phyloP scores from a whole-genome alignment of 2,797 vertebrate genomes.

The Falco berigora region DNA sequence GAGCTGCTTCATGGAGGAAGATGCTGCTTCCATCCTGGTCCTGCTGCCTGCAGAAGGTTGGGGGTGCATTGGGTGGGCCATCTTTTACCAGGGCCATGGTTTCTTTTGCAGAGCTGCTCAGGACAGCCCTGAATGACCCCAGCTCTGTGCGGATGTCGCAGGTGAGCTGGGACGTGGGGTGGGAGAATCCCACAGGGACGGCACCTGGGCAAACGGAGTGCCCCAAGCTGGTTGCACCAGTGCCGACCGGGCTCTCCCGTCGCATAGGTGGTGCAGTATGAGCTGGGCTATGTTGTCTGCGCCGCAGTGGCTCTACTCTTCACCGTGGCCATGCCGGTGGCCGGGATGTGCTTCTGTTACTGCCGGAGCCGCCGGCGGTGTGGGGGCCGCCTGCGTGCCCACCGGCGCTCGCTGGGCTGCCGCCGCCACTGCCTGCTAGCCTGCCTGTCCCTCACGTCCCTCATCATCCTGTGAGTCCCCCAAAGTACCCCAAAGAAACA shows the following conservation, averaged over 20 bases:
- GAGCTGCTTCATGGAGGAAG: background rate
- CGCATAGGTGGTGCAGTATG: conserved; percentile 73
- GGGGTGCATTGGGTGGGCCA: rapidly evolving
- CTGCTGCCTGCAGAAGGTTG: rapidly evolving
- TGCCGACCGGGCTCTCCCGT: background rate
- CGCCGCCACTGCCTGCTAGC: conserved; percentile 60
- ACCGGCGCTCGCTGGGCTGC: conserved; percentile 63
- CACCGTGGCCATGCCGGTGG: conserved; percentile 65
- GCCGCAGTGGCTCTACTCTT: conserved; percentile 71
- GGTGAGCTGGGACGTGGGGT: conserved; percentile 5
- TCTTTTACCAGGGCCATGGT: rapidly evolving
- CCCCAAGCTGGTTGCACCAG: too few relatives aligned
- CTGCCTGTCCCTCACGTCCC: conserved; percentile 71
- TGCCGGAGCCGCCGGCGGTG: conserved; percentile 58
- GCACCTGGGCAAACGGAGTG: rapidly evolving
- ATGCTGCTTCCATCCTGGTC: background rate
- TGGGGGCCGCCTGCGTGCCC: conserved; percentile 51
- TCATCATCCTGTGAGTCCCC: conserved; percentile 75
- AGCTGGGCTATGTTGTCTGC: conserved; percentile 75
- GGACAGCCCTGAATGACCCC: conserved; percentile 60
- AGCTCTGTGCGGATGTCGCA: conserved; percentile 49
- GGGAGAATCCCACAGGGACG: rapidly evolving
- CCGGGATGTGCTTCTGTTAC: conserved; percentile 72
- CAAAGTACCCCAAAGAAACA: rapidly evolving
- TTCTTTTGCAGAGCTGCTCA: conserved; percentile 65